Percentiles rank a stretch among this genome's conserved stretches.
These are phyloP conservation scores for Copidosoma floridanum DNA, from an alignment of 1,140 invertebrate species.

Conservation along the genomic window DNA sequence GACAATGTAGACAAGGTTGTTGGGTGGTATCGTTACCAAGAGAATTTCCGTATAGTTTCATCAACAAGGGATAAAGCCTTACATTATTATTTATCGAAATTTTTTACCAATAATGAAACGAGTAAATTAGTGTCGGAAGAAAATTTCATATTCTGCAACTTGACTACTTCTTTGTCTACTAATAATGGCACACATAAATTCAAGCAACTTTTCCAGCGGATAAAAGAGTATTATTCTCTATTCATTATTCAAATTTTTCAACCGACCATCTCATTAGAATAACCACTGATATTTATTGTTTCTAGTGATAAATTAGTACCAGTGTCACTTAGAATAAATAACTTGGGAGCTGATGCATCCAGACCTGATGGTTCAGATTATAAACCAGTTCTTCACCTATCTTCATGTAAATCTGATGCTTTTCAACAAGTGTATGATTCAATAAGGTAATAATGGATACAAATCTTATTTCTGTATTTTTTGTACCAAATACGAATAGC, in stretches of 20 bases:
- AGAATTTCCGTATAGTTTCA: slow-evolving; percentile 53
- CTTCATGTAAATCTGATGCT: slow-evolving; percentile 31
- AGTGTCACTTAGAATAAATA: slow-evolving; percentile 50
- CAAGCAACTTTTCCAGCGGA: slow-evolving; percentile 53
- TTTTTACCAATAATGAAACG: slow-evolving; percentile 47
- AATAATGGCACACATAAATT: slow-evolving; percentile 59
- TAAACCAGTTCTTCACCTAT: slow-evolving; percentile 41
- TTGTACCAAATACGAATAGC: too few species aligned
- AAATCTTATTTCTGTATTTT: too few species aligned
- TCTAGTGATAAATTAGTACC: slow-evolving; percentile 31
- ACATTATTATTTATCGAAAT: slow-evolving; percentile 60
- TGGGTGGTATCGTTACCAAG: slow-evolving; percentile 65
- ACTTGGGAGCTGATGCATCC: slow-evolving; percentile 49
- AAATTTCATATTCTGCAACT: slow-evolving; percentile 58
- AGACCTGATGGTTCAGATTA: slow-evolving; percentile 46
- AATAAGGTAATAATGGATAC: slow-evolving; percentile 1
- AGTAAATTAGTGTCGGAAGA: slow-evolving; percentile 31
- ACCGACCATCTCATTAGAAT: too few species aligned
- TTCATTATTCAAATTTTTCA: too few species aligned
- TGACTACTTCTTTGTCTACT: slow-evolving; percentile 54
- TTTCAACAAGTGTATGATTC: slow-evolving; percentile 20
- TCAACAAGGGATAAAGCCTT: slow-evolving; percentile 61
- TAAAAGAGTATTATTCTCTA: slow-evolving; percentile 15
- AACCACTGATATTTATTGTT: slow-evolving; percentile 10
- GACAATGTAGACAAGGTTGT: slow-evolving; percentile 59